A percentile compares a stretch with the other conserved stretches of the same genome.
Evolutionary conservation across 2,888 invertebrate genomes (phyloP).

Genomic region (Nephrotoma guestfalica): DNA sequence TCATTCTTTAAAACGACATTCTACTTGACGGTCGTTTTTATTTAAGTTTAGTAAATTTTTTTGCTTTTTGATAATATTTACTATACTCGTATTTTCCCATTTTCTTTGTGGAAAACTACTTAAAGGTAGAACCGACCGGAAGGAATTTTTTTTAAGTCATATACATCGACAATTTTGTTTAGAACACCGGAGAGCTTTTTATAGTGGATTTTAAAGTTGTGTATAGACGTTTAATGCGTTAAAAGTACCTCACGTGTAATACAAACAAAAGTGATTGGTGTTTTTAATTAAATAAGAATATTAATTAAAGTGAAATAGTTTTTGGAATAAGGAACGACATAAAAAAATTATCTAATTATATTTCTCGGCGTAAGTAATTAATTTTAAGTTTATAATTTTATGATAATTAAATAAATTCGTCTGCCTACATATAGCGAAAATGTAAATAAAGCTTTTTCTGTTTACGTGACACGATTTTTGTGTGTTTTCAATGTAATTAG

Average conservation of each 20-base stretch:
- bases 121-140: background rate
- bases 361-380: background rate
- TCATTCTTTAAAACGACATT: background rate
- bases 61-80: background rate
- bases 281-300: background rate
- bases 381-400: background rate
- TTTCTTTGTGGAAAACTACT: background rate
- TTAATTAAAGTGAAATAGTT: background rate
- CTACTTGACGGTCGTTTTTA: background rate
- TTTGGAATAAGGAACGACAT: background rate
- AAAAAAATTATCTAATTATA: background rate
- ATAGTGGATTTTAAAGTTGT: background rate
- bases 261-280: background rate
- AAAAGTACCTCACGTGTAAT: background rate
- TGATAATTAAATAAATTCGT: background rate
- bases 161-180: background rate
- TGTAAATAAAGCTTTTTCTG: background rate
- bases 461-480: background rate
- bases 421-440: background rate
- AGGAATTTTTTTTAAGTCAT: background rate
- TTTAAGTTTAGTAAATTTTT: background rate
- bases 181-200: background rate
- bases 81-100: background rate
- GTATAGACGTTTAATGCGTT: background rate
- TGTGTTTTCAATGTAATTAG: background rate